Evolutionary conservation across 2,113 vertebrate species (phyloP), one percentile per base, ranked within the genome.

Genomic region (Vidua chalybeata): DNA sequence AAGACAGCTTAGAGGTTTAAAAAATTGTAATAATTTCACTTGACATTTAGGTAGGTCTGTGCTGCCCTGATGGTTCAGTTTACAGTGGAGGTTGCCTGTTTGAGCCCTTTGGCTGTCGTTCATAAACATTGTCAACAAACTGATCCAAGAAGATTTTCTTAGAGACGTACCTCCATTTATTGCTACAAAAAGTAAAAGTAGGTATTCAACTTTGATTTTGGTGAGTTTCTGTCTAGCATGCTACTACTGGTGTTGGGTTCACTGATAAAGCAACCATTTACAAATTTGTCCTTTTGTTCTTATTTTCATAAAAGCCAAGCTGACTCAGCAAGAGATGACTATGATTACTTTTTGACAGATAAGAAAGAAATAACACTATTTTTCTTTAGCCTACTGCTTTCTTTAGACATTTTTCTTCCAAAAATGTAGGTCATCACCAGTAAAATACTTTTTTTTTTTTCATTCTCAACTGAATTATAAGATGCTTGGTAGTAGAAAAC

Each of bases 131-230:
- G 7, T 14, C 58, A 90, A 37, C 46, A 80, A 74, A 62, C 15
- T 35, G 21, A 20, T 51, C 72, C 6, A n/a, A 80, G 24, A 35
- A 84, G 33, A 35, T 66, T 90, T 15, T 63, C 31, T 82, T 63
- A 18, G 31, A 39, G 5, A 23, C 1, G 0, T 31, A 11, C 2
- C 22, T 69, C 16, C 9, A 33, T 31, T 41, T 52, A n/a, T 15
- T 68, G 9, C 19, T 87, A 48, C 24, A 59, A 55, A 78, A 78
- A 39, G 2, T n/a, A 43, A 84, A 81, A 55, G 10, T 41, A 45
- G 48, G 15, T 11, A 16, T 43, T 73, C 5, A 22, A 10, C 37
- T 66, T 7, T 15, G 20, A 7, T 43, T 51, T 52, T 61, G 8
- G 21, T 62, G 43, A 77, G 6, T n/a, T 67, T 56, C 39, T 89